Evolutionary conservation across 2,888 invertebrate species (phyloP).

Genomic region (Dermolepida albohirtum): DNA sequence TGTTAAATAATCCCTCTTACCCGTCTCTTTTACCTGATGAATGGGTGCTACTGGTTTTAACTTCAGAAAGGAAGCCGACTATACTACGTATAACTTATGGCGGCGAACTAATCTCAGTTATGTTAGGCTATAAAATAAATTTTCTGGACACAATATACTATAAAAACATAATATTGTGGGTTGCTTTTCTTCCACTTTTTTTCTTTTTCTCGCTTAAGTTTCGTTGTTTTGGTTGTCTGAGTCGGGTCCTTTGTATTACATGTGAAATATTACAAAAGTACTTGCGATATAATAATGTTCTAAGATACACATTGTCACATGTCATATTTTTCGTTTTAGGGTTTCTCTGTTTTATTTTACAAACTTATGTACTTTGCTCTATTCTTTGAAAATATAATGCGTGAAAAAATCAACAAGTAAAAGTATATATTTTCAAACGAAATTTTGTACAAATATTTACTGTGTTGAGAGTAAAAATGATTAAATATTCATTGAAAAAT

Average conservation of each 20-base stretch:
- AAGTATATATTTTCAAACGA: too few relatives aligned
- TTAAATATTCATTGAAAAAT: too few relatives aligned
- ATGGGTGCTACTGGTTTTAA: conserved; percentile 60
- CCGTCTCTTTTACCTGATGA: conserved; percentile 53
- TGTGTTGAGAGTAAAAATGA: too few relatives aligned
- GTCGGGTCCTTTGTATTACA: conserved; percentile 28
- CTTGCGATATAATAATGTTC: conserved; percentile 35
- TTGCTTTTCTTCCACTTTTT: conserved; percentile 25
- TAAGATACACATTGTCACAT: background rate
- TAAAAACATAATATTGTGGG: conserved; percentile 46
- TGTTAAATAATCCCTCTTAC: conserved; percentile 42
- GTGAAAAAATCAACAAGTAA: too few relatives aligned
- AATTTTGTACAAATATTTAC: too few relatives aligned
- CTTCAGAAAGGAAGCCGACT: conserved; percentile 47
- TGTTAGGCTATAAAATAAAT: conserved; percentile 50
- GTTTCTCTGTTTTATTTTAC: background rate
- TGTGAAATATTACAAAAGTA: conserved; percentile 43
- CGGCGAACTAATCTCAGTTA: conserved; percentile 49
- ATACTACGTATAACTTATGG: conserved; percentile 44
- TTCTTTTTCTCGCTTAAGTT: too few relatives aligned
- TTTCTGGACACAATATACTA: conserved; percentile 48
- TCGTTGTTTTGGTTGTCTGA: conserved; percentile 7
- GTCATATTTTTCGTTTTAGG: background rate
- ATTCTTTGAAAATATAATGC: too few relatives aligned
- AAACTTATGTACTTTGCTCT: too few relatives aligned